phyloP scores from a whole-genome alignment of 1,140 invertebrate species.

The Drosophila miranda region DNA sequence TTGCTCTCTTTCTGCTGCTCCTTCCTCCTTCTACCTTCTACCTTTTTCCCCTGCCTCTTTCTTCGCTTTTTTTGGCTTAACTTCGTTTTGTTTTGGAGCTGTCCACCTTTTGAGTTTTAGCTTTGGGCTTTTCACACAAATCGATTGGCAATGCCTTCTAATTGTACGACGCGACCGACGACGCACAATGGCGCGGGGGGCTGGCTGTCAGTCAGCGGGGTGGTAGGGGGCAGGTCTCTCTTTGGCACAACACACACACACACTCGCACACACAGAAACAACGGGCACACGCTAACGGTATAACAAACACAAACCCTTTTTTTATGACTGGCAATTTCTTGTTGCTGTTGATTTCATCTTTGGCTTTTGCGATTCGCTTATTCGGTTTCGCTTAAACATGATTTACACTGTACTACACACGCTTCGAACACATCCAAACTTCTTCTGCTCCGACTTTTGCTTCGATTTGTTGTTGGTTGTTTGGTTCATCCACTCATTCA shows the following conservation, averaged over 20 bases:
- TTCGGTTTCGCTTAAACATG: constrained; percentile 66
- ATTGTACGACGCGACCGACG: constrained; percentile 59
- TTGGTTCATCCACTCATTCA: constrained; percentile 15
- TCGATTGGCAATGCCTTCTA: constrained; percentile 80
- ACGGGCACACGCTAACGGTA: constrained; percentile 21
- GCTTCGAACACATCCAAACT: constrained; percentile 8
- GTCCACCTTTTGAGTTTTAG: constrained; percentile 72
- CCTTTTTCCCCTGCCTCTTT: constrained; percentile 15
- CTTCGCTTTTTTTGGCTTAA: constrained; percentile 1
- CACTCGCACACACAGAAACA: constrained; percentile 10
- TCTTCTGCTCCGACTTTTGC: constrained; percentile 39
- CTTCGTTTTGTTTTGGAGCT: constrained; percentile 40
- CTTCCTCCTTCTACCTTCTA: too few species aligned
- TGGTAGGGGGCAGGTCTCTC: constrained; percentile 32
- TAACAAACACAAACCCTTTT: constrained; percentile 69
- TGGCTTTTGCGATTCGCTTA: constrained; percentile 58
- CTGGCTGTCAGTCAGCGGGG: constrained; percentile 22
- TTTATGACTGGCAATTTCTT: constrained; percentile 80
- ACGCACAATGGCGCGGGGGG: constrained; percentile 48
- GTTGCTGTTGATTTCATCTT: constrained; percentile 78
- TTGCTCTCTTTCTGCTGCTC: constrained; percentile 19
- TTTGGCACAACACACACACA: constrained; percentile 57
- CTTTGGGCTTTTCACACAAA: constrained; percentile 76
- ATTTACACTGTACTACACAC: constrained; percentile 56
- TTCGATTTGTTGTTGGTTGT: constrained; percentile 18